phyloP scores from a whole-genome alignment of 2,113 vertebrate species.

The Boleophthalmus pectinirostris region DNA sequence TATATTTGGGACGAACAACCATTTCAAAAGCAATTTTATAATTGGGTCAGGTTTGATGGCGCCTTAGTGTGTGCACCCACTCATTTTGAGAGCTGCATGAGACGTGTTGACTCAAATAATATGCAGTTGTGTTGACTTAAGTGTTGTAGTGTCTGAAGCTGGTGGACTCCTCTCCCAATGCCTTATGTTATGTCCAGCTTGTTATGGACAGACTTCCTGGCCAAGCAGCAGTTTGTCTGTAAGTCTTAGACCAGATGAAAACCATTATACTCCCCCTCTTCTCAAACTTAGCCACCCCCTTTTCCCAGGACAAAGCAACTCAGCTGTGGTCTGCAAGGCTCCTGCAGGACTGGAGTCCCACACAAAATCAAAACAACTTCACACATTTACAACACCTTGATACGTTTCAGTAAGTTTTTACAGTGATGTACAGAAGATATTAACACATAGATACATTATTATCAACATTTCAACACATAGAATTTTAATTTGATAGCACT shows the following conservation, averaged over 20 bases:
- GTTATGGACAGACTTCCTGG: constrained; percentile 33
- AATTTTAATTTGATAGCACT: constrained; percentile 24
- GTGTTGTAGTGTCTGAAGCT: constrained; percentile 24
- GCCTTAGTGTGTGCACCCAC: constrained; percentile 4
- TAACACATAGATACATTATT: background rate
- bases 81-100: constrained; percentile 38
- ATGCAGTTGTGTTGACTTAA: constrained; percentile 29
- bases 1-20: background rate
- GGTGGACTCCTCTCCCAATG: constrained; percentile 13
- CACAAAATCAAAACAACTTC: background rate
- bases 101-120: constrained; percentile 21
- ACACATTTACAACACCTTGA: background rate
- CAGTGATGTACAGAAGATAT: background rate
- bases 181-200: constrained; percentile 36
- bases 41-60: constrained; percentile 2
- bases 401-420: background rate
- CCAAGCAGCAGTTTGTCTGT: constrained; percentile 19
- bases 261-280: constrained; percentile 50
- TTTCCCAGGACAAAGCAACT: constrained; percentile 64
- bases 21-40: constrained; percentile 11
- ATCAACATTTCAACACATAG: background rate
- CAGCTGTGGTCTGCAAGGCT: constrained; percentile 43
- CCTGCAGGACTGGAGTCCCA: constrained; percentile 6
- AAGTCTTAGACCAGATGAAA: constrained; percentile 57
- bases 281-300: background rate